Evolutionary conservation across 2,113 vertebrate genomes (phyloP).

Genomic region (Tyrannus savana): DNA sequence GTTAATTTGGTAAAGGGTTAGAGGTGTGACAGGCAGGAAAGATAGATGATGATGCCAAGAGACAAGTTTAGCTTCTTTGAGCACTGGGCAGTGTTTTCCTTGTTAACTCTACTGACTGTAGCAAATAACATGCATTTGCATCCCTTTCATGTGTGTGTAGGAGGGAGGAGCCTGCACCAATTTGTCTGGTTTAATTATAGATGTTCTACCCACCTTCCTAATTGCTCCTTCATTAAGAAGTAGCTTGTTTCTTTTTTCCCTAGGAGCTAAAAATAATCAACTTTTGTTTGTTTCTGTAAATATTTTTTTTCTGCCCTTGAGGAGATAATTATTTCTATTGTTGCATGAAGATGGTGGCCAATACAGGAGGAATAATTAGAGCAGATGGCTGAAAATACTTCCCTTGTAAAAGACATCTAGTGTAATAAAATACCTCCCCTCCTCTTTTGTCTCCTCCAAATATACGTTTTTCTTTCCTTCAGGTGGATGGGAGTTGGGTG

Average conservation of each 20-base stretch:
- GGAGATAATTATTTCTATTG: constrained; percentile 80
- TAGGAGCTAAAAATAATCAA: constrained; percentile 77
- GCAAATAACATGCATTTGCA: not conserved
- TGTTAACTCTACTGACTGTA: not conserved
- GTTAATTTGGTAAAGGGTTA: not conserved
- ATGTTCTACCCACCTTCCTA: constrained; percentile 70
- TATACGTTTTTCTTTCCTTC: constrained; percentile 68
- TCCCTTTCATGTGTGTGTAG: not conserved
- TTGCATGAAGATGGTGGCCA: constrained; percentile 77
- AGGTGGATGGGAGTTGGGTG: constrained; percentile 56
- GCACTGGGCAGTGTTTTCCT: not conserved
- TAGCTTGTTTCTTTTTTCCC: constrained; percentile 67
- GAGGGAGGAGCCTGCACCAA: constrained; percentile 19
- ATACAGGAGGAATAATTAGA: constrained; percentile 78
- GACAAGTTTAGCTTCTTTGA: not conserved
- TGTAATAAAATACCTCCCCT: constrained; percentile 51
- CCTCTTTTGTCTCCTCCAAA: constrained; percentile 54
- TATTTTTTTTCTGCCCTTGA: constrained; percentile 70
- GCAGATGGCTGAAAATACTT: constrained; percentile 76
- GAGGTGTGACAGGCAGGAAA: not conserved
- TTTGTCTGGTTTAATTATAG: constrained; percentile 71
- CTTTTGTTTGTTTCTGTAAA: constrained; percentile 79
- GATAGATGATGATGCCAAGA: not conserved
- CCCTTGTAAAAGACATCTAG: constrained; percentile 61
- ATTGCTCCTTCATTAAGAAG: constrained; percentile 74